Percentiles rank a stretch among this genome's conserved stretches.
Conservation (phyloP, 2,797 vertebrate species). For the Artibeus jamaicensis region DNA sequence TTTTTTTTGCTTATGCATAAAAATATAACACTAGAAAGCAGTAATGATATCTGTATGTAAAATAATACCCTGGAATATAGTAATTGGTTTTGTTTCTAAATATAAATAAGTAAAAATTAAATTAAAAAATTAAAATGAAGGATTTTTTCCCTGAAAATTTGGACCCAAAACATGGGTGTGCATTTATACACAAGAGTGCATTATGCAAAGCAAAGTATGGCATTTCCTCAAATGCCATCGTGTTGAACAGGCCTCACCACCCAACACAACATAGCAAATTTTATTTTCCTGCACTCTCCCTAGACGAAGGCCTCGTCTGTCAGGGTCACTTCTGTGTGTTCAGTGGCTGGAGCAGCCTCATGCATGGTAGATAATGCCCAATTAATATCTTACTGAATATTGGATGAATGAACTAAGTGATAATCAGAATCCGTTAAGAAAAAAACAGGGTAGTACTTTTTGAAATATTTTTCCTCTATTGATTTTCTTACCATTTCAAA, state of each 20-base stretch:
- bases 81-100: too few species aligned
- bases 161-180: too few species aligned
- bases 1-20: too few species aligned
- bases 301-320: not conserved
- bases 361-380: not conserved
- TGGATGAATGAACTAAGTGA: not conserved
- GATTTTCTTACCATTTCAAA: not conserved
- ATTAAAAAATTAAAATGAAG: too few species aligned
- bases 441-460: not conserved
- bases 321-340: not conserved
- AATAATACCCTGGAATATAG: too few species aligned
- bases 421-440: not conserved
- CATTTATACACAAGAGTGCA: too few species aligned
- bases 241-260: not conserved
- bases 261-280: not conserved
- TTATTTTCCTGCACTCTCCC: not conserved
- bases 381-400: not conserved
- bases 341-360: not conserved
- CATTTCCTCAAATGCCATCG: not conserved
- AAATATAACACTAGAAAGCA: too few species aligned
- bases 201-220: too few species aligned
- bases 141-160: too few species aligned
- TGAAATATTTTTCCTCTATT: not conserved
- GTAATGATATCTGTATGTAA: too few species aligned
- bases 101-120: too few species aligned